Base-by-base conservation (phyloP, 2,797 vertebrate species). In the Gephyroberyx darwinii region DNA sequence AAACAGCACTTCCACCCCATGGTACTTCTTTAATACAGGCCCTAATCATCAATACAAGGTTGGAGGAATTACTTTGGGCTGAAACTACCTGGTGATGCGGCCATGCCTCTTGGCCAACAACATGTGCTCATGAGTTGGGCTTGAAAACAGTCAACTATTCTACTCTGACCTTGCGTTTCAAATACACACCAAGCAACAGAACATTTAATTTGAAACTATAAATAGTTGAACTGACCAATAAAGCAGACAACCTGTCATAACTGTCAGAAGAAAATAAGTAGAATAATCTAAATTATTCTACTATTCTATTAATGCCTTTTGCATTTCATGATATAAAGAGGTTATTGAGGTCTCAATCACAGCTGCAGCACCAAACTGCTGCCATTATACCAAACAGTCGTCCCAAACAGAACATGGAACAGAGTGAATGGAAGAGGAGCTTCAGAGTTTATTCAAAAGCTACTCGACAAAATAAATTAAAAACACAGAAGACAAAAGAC, bases 401-500 rank as follows among this genome's bases (percentile, higher is more conserved):
- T 77, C 69, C 78, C 35, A 5, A 74, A 85, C 48, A 84, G 62
- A 88, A 86, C 84, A 89, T 67, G 57, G 57, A 89, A 82, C 77
- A 87, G 54, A n/a, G 64, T 53, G 64, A 87, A 81, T 73, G 70
- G 58, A 71, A 84, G 84, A 85, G 75, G 84, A 90, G 90, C 91
- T 88, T 92, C 67, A 75, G 84, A 82, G 73, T 93, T 94, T 92
- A 93, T 94, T 94, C 73, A 91, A 90, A 90, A 93, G 91, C 92
- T 90, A 88, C 89, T 91, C 73, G 4, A 85, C 67, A 93, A 81
- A 85, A 93, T 85, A 92, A 93, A 92, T 90, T 78, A 92, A 91
- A 87, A 77, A 83, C 64, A 89, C 7, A 83, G 50, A 86, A 69
- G 54, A 81, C 48, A 74, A 84, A 87, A 55, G 47, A 60, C 57